Evolutionary conservation across 2,888 invertebrate species (phyloP).

Genomic region (Arge pagana): DNA sequence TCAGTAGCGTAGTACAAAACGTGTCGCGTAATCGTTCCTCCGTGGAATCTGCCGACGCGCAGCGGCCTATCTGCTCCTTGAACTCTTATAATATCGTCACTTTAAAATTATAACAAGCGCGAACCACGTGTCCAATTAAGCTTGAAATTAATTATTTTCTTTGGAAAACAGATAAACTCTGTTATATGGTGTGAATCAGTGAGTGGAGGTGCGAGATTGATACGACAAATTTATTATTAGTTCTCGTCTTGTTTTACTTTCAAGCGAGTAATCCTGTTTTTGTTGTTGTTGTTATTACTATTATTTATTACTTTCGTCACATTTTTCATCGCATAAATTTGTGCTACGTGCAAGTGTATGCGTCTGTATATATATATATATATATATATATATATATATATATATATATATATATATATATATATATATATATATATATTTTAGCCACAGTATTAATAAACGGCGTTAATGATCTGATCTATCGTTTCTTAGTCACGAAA

Average conservation of each 20-base stretch:
- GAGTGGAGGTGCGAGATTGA: background rate
- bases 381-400: no score
- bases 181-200: background rate
- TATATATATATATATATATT: background rate
- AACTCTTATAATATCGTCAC: slow-evolving; percentile 4
- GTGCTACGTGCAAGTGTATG: no score
- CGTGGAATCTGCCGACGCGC: slow-evolving; percentile 1
- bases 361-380: no score
- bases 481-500: no score
- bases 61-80: slow-evolving; percentile 6
- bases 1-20: no score
- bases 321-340: background rate
- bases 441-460: slow-evolving; percentile 5
- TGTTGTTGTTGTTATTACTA: background rate
- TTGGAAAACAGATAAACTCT: slow-evolving; percentile 11
- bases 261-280: background rate
- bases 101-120: slow-evolving; percentile 10
- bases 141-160: slow-evolving; percentile 5
- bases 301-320: background rate
- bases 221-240: background rate
- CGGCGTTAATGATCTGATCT: no score
- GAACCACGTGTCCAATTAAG: slow-evolving; percentile 11
- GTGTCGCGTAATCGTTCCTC: no score
- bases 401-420: background rate
- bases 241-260: background rate